Evolutionary conservation across 2,888 invertebrate genomes (phyloP).

Genomic region (Dicycla oo): DNA sequence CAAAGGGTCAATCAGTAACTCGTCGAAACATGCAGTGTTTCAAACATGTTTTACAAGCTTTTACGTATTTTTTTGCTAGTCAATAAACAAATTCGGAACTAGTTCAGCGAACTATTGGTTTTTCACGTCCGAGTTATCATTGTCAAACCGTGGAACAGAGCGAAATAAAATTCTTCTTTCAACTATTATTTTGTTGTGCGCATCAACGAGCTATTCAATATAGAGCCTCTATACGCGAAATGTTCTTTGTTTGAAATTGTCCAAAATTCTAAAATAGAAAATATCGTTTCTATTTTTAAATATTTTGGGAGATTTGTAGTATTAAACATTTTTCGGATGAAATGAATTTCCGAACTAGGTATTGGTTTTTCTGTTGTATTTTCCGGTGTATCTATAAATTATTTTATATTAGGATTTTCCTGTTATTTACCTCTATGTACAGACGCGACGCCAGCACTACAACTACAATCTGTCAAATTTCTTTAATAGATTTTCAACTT

Average conservation of each 20-base stretch:
- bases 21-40: not conserved
- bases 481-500: no score
- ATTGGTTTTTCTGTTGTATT: not conserved
- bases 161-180: constrained; percentile 32
- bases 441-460: no score
- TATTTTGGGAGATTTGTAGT: not conserved
- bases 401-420: no score
- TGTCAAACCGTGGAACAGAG: constrained; percentile 15
- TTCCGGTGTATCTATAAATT: not conserved
- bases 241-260: constrained; percentile 29
- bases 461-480: no score
- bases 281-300: not conserved
- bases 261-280: constrained; percentile 11
- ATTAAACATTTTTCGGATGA: not conserved
- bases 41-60: not conserved
- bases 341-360: not conserved
- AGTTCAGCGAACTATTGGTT: constrained; percentile 23
- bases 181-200: constrained; percentile 23
- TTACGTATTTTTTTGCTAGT: not conserved
- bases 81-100: constrained; percentile 20
- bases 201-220: constrained; percentile 36
- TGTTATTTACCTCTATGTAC: no score
- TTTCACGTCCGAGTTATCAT: constrained; percentile 36
- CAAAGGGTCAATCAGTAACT: not conserved
- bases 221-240: constrained; percentile 4